Conservation (phyloP, 2,113 vertebrate species). For the Clinocottus analis region DNA sequence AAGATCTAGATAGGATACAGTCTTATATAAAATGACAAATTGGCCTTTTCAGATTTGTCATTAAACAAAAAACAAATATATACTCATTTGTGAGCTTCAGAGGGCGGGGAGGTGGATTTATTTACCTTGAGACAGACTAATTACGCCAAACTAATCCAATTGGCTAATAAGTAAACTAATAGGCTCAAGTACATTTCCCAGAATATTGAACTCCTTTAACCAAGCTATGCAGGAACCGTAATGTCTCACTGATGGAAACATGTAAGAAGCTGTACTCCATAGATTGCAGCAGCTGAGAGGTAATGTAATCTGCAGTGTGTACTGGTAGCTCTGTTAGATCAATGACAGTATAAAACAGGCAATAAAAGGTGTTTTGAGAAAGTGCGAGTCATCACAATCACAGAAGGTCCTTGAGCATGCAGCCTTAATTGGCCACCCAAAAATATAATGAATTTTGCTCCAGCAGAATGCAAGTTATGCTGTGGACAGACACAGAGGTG, state of each 20-base stretch:
- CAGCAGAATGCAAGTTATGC: neutral
- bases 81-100: neutral
- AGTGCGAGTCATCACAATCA: too few relatives aligned
- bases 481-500: slow-evolving; percentile 1
- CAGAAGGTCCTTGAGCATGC: neutral
- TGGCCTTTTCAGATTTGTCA: neutral
- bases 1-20: neutral
- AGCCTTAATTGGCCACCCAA: too few relatives aligned
- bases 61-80: neutral
- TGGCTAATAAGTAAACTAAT: neutral
- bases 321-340: neutral
- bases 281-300: neutral
- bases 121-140: neutral
- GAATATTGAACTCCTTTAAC: neutral
- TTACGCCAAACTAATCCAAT: neutral
- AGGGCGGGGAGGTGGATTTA: neutral
- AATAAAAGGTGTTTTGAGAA: neutral
- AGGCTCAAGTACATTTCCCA: neutral
- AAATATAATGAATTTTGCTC: neutral
- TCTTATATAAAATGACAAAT: neutral
- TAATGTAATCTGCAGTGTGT: neutral
- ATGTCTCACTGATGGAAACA: neutral
- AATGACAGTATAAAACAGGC: neutral
- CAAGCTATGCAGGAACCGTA: slow-evolving; percentile 2
- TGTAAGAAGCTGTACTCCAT: neutral